These are phyloP conservation scores for Dromius quadrimaculatus DNA, from an alignment of 2,888 invertebrate genomes.

Conservation along the genomic window DNA sequence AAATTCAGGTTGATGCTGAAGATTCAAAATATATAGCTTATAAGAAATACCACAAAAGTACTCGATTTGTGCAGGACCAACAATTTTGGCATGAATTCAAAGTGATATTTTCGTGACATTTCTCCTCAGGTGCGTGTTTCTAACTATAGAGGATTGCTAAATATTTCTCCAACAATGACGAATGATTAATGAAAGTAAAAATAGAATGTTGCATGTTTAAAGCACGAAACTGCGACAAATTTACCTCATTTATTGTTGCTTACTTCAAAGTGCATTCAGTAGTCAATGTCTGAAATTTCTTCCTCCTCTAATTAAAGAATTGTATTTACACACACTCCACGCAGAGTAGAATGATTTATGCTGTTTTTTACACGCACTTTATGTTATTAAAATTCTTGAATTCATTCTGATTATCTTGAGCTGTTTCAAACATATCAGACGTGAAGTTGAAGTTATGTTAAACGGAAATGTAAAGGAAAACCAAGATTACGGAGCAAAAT, in stretches of 20 bases:
- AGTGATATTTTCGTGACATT: constrained; percentile 4
- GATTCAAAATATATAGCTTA: no score
- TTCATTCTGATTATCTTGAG: constrained; percentile 30
- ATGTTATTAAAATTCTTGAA: constrained; percentile 31
- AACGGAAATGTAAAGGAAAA: constrained; percentile 30
- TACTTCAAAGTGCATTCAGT: constrained; percentile 18
- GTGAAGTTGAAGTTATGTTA: constrained; percentile 14
- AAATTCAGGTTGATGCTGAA: no score
- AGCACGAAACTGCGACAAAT: constrained; percentile 8
- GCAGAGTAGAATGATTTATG: constrained; percentile 2
- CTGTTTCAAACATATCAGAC: background rate
- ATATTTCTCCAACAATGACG: constrained; percentile 14
- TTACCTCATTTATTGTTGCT: constrained; percentile 4
- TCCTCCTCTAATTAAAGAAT: constrained; percentile 26
- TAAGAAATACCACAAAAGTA: no score
- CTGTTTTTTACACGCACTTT: constrained; percentile 30
- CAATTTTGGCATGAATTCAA: no score
- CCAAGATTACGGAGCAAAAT: constrained; percentile 10
- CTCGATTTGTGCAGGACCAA: no score
- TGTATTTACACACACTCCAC: background rate
- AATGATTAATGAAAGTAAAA: constrained; percentile 37
- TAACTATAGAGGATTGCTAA: constrained; percentile 20
- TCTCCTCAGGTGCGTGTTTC: constrained; percentile 7
- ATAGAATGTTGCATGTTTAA: constrained; percentile 33
- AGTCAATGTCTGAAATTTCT: background rate